A percentile compares a stretch with the other conserved stretches of the same genome.
Conservation (phyloP, 2,888 invertebrate genomes). For the Pelosia muscerda region DNA sequence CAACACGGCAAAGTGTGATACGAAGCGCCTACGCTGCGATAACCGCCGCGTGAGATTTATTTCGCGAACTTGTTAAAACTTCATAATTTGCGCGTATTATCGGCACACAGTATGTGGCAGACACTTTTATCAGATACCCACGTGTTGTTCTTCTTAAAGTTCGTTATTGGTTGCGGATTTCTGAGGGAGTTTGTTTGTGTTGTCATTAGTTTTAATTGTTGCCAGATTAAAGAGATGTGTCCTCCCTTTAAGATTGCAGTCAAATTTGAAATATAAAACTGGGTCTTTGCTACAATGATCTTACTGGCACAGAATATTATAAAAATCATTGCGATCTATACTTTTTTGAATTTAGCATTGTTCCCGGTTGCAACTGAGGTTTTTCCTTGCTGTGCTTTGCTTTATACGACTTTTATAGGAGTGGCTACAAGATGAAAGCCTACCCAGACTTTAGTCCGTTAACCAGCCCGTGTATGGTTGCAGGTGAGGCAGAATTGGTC, state of each 20-base stretch:
- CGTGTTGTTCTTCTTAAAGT: constrained; percentile 52
- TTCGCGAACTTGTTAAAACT: constrained; percentile 82
- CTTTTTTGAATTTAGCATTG: too few species aligned
- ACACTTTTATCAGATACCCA: constrained; percentile 57
- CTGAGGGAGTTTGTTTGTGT: constrained; percentile 26
- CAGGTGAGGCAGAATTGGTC: neutral
- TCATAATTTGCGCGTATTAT: constrained; percentile 81
- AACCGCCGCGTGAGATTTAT: constrained; percentile 83
- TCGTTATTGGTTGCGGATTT: constrained; percentile 25
- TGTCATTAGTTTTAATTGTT: neutral
- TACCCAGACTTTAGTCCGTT: neutral
- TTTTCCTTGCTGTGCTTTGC: too few species aligned
- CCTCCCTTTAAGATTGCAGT: neutral
- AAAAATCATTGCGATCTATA: too few species aligned
- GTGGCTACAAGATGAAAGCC: too few species aligned
- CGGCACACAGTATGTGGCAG: constrained; percentile 69
- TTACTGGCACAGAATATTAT: too few species aligned
- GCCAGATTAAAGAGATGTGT: neutral
- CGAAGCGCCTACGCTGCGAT: constrained; percentile 68
- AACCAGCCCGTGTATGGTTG: neutral
- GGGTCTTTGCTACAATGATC: too few species aligned
- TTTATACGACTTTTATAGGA: too few species aligned
- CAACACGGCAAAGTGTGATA: constrained; percentile 60
- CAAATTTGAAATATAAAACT: too few species aligned
- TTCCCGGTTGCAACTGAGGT: too few species aligned